Percentiles rank a stretch among this genome's conserved stretches.
Conservation (phyloP, 2,113 vertebrate species). For the Triplophysa tibetana region DNA sequence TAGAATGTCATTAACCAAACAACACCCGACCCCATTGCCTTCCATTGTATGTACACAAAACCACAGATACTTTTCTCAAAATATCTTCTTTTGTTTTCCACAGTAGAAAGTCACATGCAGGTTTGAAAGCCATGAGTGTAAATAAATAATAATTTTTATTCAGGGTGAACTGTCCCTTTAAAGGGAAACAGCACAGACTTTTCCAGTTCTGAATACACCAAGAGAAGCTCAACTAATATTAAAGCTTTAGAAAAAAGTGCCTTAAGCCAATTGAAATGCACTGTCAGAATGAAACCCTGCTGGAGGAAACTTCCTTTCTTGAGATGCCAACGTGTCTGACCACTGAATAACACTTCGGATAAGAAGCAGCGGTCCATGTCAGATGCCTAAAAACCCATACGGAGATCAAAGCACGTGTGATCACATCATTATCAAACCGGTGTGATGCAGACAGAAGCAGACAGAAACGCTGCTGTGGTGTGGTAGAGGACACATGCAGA, state of each 20-base stretch:
- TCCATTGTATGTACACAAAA: no score
- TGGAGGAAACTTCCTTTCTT: conserved; percentile 37
- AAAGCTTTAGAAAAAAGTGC: conserved; percentile 42
- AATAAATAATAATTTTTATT: no score
- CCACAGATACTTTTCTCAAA: no score
- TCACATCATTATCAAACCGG: conserved; percentile 30
- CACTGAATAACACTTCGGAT: background rate
- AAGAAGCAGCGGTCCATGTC: background rate
- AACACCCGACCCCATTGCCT: no score
- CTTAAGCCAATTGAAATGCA: conserved; percentile 47
- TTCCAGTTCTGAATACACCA: conserved; percentile 27
- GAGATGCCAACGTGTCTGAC: conserved; percentile 40
- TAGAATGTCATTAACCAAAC: background rate
- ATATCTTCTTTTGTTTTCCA: no score
- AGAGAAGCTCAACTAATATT: conserved; percentile 40
- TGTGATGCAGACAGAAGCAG: background rate
- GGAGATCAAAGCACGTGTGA: conserved; percentile 14
- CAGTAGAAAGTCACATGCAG: no score
- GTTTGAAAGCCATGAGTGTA: no score
- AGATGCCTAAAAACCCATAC: background rate
- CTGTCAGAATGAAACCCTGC: conserved; percentile 27
- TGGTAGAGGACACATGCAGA: conserved; percentile 25
- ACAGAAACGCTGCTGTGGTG: conserved; percentile 9
- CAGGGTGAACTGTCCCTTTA: background rate
- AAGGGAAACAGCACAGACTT: conserved; percentile 1